These are phyloP conservation scores for Acestrorhynchus altus DNA, from an alignment of 2,797 vertebrate species.

Conservation along the genomic window DNA sequence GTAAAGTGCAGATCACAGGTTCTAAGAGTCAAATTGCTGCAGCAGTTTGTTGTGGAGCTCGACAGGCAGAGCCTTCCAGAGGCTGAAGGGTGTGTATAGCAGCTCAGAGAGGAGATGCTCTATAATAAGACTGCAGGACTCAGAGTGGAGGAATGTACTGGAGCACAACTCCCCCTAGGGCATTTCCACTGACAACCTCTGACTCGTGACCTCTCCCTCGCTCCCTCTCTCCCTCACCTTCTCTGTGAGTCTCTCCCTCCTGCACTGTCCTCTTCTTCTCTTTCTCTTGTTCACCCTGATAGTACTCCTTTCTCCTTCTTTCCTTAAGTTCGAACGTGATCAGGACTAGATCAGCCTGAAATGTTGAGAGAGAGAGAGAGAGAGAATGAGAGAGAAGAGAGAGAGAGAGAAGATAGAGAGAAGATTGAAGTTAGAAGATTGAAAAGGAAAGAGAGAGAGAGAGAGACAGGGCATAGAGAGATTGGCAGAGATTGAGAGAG, in stretches of 20 bases:
- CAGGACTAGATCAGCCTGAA: too few relatives aligned
- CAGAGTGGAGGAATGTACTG: conserved; percentile 79
- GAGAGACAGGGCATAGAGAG: too few relatives aligned
- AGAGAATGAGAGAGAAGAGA: background rate
- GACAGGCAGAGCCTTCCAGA: background rate
- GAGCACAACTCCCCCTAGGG: conserved; percentile 84
- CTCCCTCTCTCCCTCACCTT: conserved; percentile 5
- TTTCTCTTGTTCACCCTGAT: too few relatives aligned
- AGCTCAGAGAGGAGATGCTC: conserved; percentile 33
- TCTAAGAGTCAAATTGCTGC: too few relatives aligned
- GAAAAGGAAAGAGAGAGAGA: too few relatives aligned
- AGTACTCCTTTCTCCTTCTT: too few relatives aligned
- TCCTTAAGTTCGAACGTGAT: too few relatives aligned
- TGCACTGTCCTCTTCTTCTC: background rate
- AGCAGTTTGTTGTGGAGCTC: conserved; percentile 36
- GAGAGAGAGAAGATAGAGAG: too few relatives aligned
- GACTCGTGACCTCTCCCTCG: conserved; percentile 22
- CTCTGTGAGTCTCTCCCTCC: conserved; percentile 1
- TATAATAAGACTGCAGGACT: conserved; percentile 79
- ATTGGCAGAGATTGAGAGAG: too few relatives aligned
- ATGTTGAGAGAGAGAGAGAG: too few relatives aligned
- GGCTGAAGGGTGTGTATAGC: conserved; percentile 19
- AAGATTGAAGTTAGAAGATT: too few relatives aligned
- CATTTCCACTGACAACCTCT: conserved; percentile 81
- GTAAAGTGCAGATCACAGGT: too few relatives aligned